These are phyloP conservation scores for Colletes latitarsis DNA, from an alignment of 1,140 invertebrate species.

Conservation along the genomic window DNA sequence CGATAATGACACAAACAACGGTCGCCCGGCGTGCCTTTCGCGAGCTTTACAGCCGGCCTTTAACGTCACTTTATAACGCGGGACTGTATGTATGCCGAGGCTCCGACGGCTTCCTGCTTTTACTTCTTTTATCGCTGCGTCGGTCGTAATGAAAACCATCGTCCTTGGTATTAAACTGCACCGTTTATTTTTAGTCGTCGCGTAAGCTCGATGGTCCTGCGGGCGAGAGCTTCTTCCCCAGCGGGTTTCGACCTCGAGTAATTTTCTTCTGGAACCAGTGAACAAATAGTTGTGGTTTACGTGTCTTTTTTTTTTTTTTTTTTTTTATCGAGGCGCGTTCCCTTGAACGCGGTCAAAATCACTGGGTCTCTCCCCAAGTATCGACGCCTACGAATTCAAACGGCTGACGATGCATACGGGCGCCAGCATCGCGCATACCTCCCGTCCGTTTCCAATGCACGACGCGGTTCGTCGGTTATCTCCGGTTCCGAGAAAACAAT, in stretches of 20 bases:
- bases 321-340: neutral
- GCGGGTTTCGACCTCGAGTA: too few relatives aligned
- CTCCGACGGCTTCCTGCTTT: constrained; percentile 31
- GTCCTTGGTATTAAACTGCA: constrained; percentile 21
- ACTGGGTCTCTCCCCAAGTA: neutral
- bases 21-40: constrained; percentile 25
- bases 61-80: constrained; percentile 26
- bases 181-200: constrained; percentile 19
- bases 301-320: neutral
- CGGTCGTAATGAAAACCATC: constrained; percentile 28
- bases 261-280: too few relatives aligned
- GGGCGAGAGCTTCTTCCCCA: neutral
- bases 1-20: constrained; percentile 42
- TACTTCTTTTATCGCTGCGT: constrained; percentile 28
- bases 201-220: neutral
- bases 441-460: neutral
- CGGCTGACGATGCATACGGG: constrained; percentile 41
- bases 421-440: constrained; percentile 36
- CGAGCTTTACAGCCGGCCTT: constrained; percentile 28
- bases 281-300: too few relatives aligned
- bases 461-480: constrained; percentile 23
- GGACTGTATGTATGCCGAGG: constrained; percentile 16
- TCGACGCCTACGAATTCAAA: too few relatives aligned
- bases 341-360: neutral
- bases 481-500: constrained; percentile 54